Percentiles rank a stretch among this genome's conserved stretches.
phyloP scores from a whole-genome alignment of 2,888 invertebrate species.

The Epinotia bilunana region DNA sequence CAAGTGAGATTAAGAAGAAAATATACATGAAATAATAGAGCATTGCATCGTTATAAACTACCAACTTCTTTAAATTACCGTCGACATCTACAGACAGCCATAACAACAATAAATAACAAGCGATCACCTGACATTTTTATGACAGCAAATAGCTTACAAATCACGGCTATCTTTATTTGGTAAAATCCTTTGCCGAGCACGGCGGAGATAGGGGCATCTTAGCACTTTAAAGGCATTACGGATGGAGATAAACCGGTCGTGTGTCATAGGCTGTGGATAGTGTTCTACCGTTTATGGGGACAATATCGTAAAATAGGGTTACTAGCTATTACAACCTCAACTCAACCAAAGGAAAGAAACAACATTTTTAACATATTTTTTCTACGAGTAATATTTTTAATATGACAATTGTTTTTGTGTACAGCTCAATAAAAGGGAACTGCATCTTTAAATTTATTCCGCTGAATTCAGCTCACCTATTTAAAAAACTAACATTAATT shows the following conservation, averaged over 20 bases:
- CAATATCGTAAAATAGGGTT: conserved; percentile 66
- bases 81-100: conserved; percentile 47
- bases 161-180: conserved; percentile 70
- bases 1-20: background rate
- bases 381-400: background rate
- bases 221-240: conserved; percentile 77
- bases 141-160: conserved; percentile 70
- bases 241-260: conserved; percentile 75
- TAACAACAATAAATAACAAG: conserved; percentile 68
- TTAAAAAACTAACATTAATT: no score
- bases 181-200: conserved; percentile 55
- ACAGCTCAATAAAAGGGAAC: background rate
- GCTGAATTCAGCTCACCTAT: no score
- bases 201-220: conserved; percentile 63
- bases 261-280: conserved; percentile 69
- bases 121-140: conserved; percentile 73
- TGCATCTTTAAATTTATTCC: background rate
- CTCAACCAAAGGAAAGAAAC: background rate
- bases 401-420: background rate
- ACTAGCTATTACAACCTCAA: background rate
- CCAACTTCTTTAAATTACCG: conserved; percentile 1
- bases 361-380: background rate
- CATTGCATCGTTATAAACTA: background rate
- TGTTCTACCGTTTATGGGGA: conserved; percentile 77
- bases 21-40: background rate